Base-by-base conservation (phyloP, 2,113 vertebrate genomes). In the Bubo blakistoni region DNA sequence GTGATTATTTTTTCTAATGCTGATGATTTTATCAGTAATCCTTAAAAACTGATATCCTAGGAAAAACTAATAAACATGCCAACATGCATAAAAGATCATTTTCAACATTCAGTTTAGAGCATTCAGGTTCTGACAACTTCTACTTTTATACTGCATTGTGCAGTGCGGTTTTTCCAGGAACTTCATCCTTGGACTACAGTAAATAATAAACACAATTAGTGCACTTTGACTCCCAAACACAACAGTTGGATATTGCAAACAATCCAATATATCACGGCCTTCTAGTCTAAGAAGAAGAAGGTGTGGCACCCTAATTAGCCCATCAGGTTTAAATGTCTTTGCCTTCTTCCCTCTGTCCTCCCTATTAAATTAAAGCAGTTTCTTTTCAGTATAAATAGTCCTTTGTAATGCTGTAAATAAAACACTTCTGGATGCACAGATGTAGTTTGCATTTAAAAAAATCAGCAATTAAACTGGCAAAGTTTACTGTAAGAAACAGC, bases 1-100 rank as follows among this genome's bases (percentile, higher is more conserved):
- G 44, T 72, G 59, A 85, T 77, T 86, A 22, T 91, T 71, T 88
- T 91, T 92, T 73, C 72, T 94, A 74, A 86, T 90, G 58, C 40
- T 49, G 40, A 34, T 97, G 87, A 94, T 96, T 90, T 63, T 95
- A 67, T 92, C 77, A 81, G 72, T 74, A 55, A 59, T 88, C n/a
- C 59, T 93, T 70, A 91, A 92, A 96, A 92, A 55, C 58, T 67
- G 70, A 49, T 94, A 88, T 57, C 42, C 44, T 69, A 81, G 78
- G 69, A 93, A 87, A 89, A 62, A 55, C 52, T 81, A 82, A 73
- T 84, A 96, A 94, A 77, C 52, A 65, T 82, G 73, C 52, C 88
- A 93, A 83, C 52, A 47, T 70, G 44, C n/a, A 78, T 95, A 57
- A 91, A 93, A 88, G 52, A 21, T 76, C 1, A 66, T 79, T 87